Evolutionary conservation across 1,140 invertebrate species (phyloP), one percentile per base, ranked within the genome.

Genomic region (Monomorium pharaonis): DNA sequence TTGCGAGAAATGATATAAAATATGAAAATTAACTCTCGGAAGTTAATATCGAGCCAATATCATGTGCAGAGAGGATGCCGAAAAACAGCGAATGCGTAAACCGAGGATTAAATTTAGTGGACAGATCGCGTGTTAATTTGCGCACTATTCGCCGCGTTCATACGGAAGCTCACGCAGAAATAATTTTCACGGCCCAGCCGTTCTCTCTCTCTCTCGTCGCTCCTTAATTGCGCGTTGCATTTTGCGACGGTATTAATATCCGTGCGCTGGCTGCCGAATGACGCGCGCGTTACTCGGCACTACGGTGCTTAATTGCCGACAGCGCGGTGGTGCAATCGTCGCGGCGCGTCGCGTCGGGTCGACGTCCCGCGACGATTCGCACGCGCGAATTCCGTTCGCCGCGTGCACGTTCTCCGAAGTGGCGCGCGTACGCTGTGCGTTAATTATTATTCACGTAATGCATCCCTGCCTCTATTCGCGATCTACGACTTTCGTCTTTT

Each of bases 191-290:
- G 16, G 2, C 3, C 9, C 72, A 4, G 27, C 42, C 16, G 37
- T 10, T 56, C 33, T 27, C 18, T 56, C 33, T 27, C 18, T 12
- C 21, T 9, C 7, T 14, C 9, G 47, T 63, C 42, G 14, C 16
- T 21, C 24, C 30, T 76, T 78, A 78, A 80, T 80, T 51, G 30
- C 33, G 16, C 9, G n/a, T n/a, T 10, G 10, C 21, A 54, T 83
- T 87, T 83, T 69, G 67, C 62, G 24, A 33, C 56, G 63, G 7
- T 85, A 76, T 75, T 75, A 67, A 85, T 60, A 65, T 77, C 65
- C 42, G 30, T 44, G 33, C 7, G 51, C 72, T n/a, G 27, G 63
- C 47, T 7, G 37, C 63, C 69, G 49, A 78, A 65, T 65, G 7
- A 9, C 74, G 56, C 74, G 27, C 37, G 37, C 37, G 37, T 30